Evolutionary conservation across 2,113 vertebrate species (phyloP).

Genomic region (Lanius ludovicianus): DNA sequence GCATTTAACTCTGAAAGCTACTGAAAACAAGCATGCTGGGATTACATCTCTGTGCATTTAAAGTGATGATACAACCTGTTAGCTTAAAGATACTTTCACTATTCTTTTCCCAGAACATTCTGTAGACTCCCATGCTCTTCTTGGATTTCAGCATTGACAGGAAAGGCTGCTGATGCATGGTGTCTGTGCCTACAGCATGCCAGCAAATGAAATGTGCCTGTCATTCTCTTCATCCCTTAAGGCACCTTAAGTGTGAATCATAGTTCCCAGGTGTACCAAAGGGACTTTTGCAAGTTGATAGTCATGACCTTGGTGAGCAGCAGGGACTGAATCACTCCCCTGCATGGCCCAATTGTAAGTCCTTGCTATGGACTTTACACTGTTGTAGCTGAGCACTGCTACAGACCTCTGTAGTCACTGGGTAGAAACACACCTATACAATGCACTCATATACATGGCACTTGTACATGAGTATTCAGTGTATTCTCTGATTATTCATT

Average conservation of each 20-base stretch:
- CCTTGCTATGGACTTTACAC: background rate
- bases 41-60: background rate
- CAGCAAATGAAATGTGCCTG: background rate
- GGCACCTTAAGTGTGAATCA: background rate
- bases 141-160: background rate
- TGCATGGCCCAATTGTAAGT: background rate
- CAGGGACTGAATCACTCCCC: background rate
- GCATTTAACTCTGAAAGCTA: background rate
- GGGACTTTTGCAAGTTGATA: background rate
- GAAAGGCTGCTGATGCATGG: background rate
- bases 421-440: background rate
- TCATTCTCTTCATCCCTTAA: background rate
- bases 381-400: background rate
- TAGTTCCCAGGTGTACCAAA: background rate
- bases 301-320: background rate
- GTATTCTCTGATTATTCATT: background rate
- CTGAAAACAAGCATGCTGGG: background rate
- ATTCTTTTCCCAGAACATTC: background rate
- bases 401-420: background rate
- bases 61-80: background rate
- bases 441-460: too few species aligned
- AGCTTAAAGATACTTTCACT: background rate
- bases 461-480: background rate
- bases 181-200: background rate
- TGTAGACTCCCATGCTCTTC: background rate